phyloP scores from a whole-genome alignment of 2,888 invertebrate species.

The Pyrocoelia pectoralis region DNA sequence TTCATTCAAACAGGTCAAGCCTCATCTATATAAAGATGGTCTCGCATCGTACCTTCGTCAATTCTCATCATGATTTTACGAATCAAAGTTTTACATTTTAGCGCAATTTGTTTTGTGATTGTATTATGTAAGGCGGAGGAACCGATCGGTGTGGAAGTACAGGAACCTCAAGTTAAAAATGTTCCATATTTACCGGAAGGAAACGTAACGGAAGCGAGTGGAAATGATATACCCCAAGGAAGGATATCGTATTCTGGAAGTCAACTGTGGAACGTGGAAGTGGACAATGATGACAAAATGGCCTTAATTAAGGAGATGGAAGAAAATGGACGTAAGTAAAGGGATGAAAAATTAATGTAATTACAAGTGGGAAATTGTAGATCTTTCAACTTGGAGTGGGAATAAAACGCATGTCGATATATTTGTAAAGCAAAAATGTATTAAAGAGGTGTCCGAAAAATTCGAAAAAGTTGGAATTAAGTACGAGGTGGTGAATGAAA shows the following conservation, averaged over 20 bases:
- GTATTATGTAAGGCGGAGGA: neutral
- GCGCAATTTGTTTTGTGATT: slow-evolving; percentile 4
- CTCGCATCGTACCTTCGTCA: neutral
- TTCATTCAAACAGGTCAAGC: slow-evolving; percentile 32
- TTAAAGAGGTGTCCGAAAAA: slow-evolving; percentile 69
- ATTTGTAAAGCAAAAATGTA: slow-evolving; percentile 71
- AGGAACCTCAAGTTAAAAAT: slow-evolving; percentile 10
- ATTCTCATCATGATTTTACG: slow-evolving; percentile 17
- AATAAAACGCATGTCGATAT: slow-evolving; percentile 72
- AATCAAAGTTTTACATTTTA: slow-evolving; percentile 5
- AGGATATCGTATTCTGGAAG: slow-evolving; percentile 75
- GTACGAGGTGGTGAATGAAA: slow-evolving; percentile 77
- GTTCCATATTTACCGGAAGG: slow-evolving; percentile 12
- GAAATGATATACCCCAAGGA: neutral
- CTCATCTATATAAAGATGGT: slow-evolving; percentile 27
- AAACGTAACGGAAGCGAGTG: neutral
- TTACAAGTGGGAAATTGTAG: neutral
- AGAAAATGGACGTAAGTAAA: slow-evolving; percentile 65
- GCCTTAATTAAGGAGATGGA: slow-evolving; percentile 64
- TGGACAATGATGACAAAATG: slow-evolving; percentile 63
- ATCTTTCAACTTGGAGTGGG: slow-evolving; percentile 57
- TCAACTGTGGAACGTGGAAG: slow-evolving; percentile 77
- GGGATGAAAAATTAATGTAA: neutral
- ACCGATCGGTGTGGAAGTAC: slow-evolving; percentile 5
- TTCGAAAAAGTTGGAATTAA: slow-evolving; percentile 70